Percentiles rank a stretch among this genome's conserved stretches.
Evolutionary conservation across 2,113 vertebrate genomes (phyloP).

Genomic region (Chaenogobius annularis): DNA sequence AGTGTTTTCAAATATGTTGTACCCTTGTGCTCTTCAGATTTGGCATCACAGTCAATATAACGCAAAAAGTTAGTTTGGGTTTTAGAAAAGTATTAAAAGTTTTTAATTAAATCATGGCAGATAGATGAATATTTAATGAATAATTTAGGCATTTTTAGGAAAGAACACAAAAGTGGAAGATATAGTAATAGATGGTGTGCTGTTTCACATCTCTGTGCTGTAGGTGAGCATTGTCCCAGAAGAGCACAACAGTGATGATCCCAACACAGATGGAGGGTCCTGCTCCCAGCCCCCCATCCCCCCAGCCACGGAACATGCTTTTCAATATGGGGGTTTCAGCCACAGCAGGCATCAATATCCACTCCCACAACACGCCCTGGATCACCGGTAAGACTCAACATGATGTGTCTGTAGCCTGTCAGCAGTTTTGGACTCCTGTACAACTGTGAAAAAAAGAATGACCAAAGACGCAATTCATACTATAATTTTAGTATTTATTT

Average conservation of each 20-base stretch:
- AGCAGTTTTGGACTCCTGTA: neutral
- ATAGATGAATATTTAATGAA: neutral
- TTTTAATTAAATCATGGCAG: no score
- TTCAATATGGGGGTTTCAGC: neutral
- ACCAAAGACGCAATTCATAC: neutral
- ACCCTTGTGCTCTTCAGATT: no score
- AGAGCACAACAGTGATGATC: slow-evolving; percentile 72
- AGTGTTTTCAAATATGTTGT: no score
- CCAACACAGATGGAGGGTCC: slow-evolving; percentile 32
- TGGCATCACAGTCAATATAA: no score
- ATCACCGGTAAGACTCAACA: slow-evolving; percentile 75
- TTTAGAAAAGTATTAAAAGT: no score
- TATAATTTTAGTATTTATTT: neutral
- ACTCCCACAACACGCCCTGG: slow-evolving; percentile 80
- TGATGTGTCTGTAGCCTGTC: neutral
- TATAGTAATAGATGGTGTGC: neutral
- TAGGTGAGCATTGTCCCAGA: slow-evolving; percentile 81
- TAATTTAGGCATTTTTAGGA: neutral
- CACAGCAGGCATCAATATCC: slow-evolving; percentile 87
- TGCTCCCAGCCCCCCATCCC: neutral
- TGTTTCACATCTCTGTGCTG: neutral
- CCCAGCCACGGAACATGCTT: neutral
- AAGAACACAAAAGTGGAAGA: neutral
- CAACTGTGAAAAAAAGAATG: neutral
- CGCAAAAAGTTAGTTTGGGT: no score